Evolutionary conservation across 2,797 vertebrate species (phyloP).

Genomic region (Chaetophractus vellerosus): DNA sequence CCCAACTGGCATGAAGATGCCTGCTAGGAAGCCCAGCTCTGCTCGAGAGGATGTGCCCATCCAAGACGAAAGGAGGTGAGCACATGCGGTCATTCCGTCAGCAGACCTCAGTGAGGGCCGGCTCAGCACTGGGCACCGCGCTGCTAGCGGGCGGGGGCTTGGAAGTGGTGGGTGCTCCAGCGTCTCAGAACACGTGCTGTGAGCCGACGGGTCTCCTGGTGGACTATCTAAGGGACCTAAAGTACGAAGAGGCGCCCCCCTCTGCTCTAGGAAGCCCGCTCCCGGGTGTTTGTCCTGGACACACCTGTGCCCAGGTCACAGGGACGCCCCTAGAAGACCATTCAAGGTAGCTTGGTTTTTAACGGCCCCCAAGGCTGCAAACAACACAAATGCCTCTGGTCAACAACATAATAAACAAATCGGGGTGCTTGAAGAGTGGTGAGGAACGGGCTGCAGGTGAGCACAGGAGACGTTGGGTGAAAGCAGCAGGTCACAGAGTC

Average conservation of each 20-base stretch:
- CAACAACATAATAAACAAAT: rapidly evolving
- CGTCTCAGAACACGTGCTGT: neutral
- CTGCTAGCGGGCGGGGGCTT: neutral
- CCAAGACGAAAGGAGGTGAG: neutral
- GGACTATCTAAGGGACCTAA: neutral
- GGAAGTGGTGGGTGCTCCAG: too few relatives aligned
- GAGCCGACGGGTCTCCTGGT: neutral
- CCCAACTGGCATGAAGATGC: neutral
- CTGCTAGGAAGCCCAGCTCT: rapidly evolving
- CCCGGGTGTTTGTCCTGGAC: neutral
- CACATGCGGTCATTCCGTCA: too few relatives aligned
- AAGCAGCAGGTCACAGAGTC: too few relatives aligned
- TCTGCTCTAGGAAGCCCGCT: too few relatives aligned
- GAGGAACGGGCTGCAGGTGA: too few relatives aligned
- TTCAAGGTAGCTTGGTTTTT: too few relatives aligned
- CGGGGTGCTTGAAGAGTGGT: neutral
- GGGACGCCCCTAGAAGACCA: neutral
- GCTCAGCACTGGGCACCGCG: rapidly evolving
- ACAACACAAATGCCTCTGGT: too few relatives aligned
- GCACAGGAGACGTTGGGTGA: too few relatives aligned
- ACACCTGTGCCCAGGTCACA: too few relatives aligned
- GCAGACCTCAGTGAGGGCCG: neutral
- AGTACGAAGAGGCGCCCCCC: too few relatives aligned
- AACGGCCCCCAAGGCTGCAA: too few relatives aligned
- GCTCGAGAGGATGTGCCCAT: rapidly evolving